A percentile compares a stretch with the other conserved stretches of the same genome.
Evolutionary conservation across 2,113 vertebrate genomes (phyloP).

Genomic region (Okapia johnstoni): DNA sequence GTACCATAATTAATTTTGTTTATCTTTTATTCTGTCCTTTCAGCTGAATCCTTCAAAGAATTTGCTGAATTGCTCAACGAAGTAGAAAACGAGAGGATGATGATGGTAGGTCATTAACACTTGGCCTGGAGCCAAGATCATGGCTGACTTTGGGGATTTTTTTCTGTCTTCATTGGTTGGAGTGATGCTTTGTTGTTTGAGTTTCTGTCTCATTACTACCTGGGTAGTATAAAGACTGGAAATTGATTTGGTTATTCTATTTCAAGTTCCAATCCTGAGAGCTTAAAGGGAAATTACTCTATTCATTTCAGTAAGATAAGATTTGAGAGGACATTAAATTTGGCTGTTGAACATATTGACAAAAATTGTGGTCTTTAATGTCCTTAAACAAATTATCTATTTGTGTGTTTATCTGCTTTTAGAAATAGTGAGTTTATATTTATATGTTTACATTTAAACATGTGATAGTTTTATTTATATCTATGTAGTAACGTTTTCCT

Average conservation of each 20-base stretch:
- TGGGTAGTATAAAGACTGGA: not conserved
- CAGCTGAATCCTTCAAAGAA: constrained; percentile 97
- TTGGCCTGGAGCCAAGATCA: not conserved
- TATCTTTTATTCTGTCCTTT: constrained; percentile 55
- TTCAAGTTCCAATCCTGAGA: not conserved
- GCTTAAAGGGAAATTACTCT: constrained; percentile 27
- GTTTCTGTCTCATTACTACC: not conserved
- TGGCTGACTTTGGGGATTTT: not conserved
- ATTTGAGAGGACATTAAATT: not conserved
- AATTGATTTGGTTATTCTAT: not conserved
- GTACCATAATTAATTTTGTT: constrained; percentile 25
- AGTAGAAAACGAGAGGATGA: constrained; percentile 95
- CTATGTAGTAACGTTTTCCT: not conserved
- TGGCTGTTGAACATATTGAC: not conserved
- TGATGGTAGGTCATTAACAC: constrained; percentile 87
- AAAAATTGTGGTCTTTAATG: not conserved
- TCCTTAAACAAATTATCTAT: not conserved
- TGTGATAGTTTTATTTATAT: not conserved
- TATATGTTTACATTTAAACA: not conserved
- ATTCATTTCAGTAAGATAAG: not conserved
- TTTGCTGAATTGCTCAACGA: constrained; percentile 95
- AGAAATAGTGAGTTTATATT: not conserved
- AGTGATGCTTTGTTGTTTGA: not conserved
- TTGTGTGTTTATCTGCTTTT: not conserved
- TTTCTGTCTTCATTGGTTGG: not conserved